These are phyloP conservation scores for Drosophila percnosoma DNA, from an alignment of 2,888 invertebrate species.

Conservation along the genomic window DNA sequence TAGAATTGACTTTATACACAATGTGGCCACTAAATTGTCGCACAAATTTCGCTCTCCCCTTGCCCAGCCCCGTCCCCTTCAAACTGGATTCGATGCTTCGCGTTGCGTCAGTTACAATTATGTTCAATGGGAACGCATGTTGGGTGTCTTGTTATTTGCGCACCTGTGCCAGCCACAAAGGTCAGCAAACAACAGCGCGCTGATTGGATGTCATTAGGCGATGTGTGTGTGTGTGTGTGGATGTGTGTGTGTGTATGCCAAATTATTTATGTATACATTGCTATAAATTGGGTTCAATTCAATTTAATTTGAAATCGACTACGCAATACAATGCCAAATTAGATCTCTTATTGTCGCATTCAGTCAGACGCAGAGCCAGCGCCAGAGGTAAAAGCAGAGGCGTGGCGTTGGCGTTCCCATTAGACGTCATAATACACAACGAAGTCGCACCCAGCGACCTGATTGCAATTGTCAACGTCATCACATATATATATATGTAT, in stretches of 20 bases:
- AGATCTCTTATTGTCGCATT: conserved; percentile 56
- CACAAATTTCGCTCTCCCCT: not conserved
- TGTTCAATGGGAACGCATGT: conserved; percentile 35
- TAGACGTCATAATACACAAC: conserved; percentile 34
- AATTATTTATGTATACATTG: conserved; percentile 26
- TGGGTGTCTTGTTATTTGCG: conserved; percentile 32
- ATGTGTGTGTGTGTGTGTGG: not conserved
- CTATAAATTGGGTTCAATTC: conserved; percentile 46
- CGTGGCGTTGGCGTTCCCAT: conserved; percentile 35
- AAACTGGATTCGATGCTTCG: conserved; percentile 26
- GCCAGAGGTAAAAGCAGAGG: conserved; percentile 20
- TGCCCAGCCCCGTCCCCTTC: rapidly evolving
- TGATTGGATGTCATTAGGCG: conserved; percentile 67
- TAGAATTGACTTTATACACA: conserved; percentile 2
- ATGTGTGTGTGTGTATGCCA: conserved; percentile 8
- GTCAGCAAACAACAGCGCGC: conserved; percentile 54
- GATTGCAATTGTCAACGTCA: conserved; percentile 6
- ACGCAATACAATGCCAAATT: conserved; percentile 63
- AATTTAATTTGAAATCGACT: conserved; percentile 53
- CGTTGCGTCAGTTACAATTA: conserved; percentile 40
- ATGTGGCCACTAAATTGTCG: conserved; percentile 21
- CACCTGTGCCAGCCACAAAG: conserved; percentile 58
- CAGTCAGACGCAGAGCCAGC: not conserved
- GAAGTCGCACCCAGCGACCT: not conserved
- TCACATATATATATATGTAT: not conserved